These are phyloP conservation scores for Rhagonycha lutea DNA, from an alignment of 2,888 invertebrate species.

Conservation along the genomic window DNA sequence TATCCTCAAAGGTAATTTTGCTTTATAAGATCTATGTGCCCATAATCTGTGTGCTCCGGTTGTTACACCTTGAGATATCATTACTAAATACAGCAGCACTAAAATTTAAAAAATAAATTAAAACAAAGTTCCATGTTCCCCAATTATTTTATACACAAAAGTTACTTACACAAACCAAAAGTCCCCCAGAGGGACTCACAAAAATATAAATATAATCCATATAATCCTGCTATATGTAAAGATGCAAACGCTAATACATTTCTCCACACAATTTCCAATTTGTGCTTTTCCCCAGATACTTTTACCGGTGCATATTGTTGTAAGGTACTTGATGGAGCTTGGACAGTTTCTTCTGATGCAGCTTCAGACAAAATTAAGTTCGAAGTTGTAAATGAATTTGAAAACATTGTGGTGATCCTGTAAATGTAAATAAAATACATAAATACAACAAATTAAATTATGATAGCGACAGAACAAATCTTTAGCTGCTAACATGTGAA, in stretches of 20 bases:
- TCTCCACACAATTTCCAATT: slow-evolving; percentile 77
- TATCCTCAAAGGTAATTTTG: slow-evolving; percentile 80
- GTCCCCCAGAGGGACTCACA: slow-evolving; percentile 58
- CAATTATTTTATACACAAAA: too few species aligned
- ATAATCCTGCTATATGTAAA: slow-evolving; percentile 68
- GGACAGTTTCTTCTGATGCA: slow-evolving; percentile 38
- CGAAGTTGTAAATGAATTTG: slow-evolving; percentile 64
- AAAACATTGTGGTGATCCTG: slow-evolving; percentile 58
- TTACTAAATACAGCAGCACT: too few species aligned
- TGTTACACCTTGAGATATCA: slow-evolving; percentile 71
- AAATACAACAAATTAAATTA: too few species aligned
- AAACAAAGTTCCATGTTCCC: too few species aligned
- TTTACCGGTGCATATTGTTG: neutral
- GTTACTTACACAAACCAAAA: slow-evolving; percentile 61
- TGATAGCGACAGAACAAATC: too few species aligned
- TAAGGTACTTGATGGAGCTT: slow-evolving; percentile 23
- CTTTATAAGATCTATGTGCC: slow-evolving; percentile 93
- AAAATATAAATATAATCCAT: slow-evolving; percentile 64
- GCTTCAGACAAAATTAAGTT: slow-evolving; percentile 60
- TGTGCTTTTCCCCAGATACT: slow-evolving; percentile 35
- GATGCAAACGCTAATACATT: slow-evolving; percentile 75
- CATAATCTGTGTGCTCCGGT: slow-evolving; percentile 94
- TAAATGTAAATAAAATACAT: neutral
- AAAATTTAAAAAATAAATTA: too few species aligned
- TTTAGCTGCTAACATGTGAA: too few species aligned